A percentile compares a stretch with the other conserved stretches of the same genome.
phyloP scores from a whole-genome alignment of 2,113 vertebrate species.

The Jacana jacana region DNA sequence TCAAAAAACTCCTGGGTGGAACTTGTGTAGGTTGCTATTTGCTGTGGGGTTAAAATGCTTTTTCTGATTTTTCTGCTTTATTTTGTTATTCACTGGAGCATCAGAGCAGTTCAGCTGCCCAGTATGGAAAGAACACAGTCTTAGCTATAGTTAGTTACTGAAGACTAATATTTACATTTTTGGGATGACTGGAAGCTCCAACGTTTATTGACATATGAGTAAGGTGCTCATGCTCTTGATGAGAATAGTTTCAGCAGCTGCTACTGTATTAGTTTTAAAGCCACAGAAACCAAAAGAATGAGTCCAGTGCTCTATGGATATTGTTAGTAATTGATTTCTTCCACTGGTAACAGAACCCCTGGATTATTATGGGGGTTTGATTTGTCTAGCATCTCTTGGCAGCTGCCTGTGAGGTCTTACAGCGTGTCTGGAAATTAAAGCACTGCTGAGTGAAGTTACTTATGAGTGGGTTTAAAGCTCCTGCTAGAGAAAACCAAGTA shows the following conservation, averaged over 20 bases:
- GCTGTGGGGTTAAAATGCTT: not conserved
- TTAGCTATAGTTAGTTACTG: not conserved
- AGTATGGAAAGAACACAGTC: not conserved
- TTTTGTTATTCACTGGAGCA: not conserved
- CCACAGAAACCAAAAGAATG: not conserved
- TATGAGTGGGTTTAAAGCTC: not conserved
- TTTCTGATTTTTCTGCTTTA: not conserved
- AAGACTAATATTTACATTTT: not conserved
- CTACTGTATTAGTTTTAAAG: not conserved
- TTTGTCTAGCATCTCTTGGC: not conserved
- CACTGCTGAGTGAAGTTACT: not conserved
- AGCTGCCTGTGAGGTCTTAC: not conserved
- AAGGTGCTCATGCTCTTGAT: not conserved
- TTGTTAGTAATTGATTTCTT: not conserved
- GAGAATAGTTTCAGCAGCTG: not conserved
- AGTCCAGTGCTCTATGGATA: rapidly evolving
- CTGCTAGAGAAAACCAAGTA: not conserved
- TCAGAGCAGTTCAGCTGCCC: not conserved
- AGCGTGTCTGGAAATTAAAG: not conserved
- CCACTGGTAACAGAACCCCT: rapidly evolving
- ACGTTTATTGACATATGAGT: not conserved
- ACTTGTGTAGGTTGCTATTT: not conserved
- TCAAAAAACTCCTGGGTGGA: not conserved
- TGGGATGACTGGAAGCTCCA: not conserved
- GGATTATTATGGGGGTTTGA: not conserved